Conservation (phyloP, 1,140 invertebrate species). For the Ruditapes philippinarum region DNA sequence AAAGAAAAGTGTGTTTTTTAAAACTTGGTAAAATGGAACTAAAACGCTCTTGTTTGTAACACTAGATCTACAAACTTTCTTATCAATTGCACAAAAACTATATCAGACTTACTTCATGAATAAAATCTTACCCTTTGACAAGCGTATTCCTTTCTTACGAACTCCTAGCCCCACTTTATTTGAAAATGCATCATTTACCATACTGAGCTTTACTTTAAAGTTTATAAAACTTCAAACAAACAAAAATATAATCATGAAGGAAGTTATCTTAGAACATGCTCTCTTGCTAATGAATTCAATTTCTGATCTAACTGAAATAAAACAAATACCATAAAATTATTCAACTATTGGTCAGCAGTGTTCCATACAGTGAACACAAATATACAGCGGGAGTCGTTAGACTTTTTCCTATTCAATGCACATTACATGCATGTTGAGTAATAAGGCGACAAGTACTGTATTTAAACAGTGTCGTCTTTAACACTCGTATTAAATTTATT, state of each 20-base stretch:
- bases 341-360: not conserved
- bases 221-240: too few relatives aligned
- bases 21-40: too few relatives aligned
- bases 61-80: too few relatives aligned
- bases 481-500: not conserved
- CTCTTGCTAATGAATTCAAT: not conserved
- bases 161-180: conserved; percentile 5
- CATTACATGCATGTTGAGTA: not conserved
- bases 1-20: too few relatives aligned
- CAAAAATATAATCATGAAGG: not conserved
- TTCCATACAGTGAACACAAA: conserved; percentile 30
- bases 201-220: not conserved
- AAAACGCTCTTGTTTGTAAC: too few relatives aligned
- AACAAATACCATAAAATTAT: conserved; percentile 22
- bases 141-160: conserved; percentile 25
- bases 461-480: not conserved
- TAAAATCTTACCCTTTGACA: conserved; percentile 12
- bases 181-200: not conserved
- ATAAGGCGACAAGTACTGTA: not conserved
- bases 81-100: too few relatives aligned
- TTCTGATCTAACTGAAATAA: not conserved
- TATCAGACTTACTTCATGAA: too few relatives aligned
- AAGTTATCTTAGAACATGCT: not conserved
- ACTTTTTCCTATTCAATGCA: conserved; percentile 8
- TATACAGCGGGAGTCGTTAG: not conserved